A percentile compares a stretch with the other conserved stretches of the same genome.
Conservation (phyloP, 2,888 invertebrate genomes). For the Andrena bicolor region DNA sequence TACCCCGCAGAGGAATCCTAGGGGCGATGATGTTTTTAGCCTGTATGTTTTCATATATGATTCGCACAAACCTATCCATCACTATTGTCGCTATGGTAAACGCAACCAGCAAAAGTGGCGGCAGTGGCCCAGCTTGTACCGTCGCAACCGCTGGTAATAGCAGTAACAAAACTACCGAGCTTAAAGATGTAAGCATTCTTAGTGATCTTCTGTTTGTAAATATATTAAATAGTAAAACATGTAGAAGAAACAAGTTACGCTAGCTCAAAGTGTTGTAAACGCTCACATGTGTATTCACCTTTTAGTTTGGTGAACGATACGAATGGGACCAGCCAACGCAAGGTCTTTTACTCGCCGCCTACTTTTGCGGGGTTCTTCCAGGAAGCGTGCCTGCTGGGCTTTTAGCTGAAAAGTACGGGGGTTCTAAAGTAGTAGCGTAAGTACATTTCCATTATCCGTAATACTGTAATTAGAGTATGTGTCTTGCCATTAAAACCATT, state of each 20-base stretch:
- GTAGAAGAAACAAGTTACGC: too few species aligned
- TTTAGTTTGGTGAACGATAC: constrained; percentile 79
- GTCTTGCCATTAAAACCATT: constrained; percentile 19
- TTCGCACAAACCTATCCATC: constrained; percentile 92
- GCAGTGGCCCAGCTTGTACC: constrained; percentile 62
- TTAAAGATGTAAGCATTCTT: constrained; percentile 72
- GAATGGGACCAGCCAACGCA: constrained; percentile 81
- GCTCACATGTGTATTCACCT: constrained; percentile 7
- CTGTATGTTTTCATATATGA: constrained; percentile 91
- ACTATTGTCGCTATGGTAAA: constrained; percentile 82
- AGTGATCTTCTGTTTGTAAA: constrained; percentile 2
- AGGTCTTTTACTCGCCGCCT: constrained; percentile 78
- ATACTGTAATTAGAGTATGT: not conserved
- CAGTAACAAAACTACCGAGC: constrained; percentile 38
- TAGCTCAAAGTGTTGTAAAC: not conserved
- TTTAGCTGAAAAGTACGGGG: constrained; percentile 83
- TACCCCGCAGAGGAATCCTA: constrained; percentile 87
- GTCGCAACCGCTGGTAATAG: constrained; percentile 8
- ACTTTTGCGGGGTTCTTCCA: constrained; percentile 81
- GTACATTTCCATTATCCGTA: constrained; percentile 52
- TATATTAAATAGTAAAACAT: not conserved
- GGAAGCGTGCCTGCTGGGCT: constrained; percentile 81
- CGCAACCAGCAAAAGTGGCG: constrained; percentile 61
- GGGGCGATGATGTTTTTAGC: constrained; percentile 91
- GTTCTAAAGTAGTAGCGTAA: constrained; percentile 83